A percentile compares a stretch with the other conserved stretches of the same genome.
Conservation (phyloP, 2,113 vertebrate genomes). For the Callospermophilus lateralis region DNA sequence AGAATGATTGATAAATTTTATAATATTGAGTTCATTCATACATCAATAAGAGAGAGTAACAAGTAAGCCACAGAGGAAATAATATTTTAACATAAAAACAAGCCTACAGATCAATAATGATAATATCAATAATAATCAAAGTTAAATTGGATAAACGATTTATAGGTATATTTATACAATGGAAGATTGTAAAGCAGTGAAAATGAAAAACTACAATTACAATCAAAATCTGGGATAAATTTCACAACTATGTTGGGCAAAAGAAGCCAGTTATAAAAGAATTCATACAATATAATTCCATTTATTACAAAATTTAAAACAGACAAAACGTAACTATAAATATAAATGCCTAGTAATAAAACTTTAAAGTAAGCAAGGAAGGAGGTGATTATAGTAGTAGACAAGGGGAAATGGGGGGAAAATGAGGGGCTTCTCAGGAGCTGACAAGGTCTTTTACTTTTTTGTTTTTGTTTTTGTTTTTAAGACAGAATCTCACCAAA, state of each 20-base stretch:
- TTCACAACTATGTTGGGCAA: neutral
- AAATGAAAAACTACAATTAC: neutral
- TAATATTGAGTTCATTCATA: neutral
- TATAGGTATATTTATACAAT: neutral
- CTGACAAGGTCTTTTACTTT: neutral
- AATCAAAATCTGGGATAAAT: constrained; percentile 5
- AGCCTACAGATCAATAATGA: neutral
- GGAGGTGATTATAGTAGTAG: neutral
- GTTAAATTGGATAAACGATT: neutral
- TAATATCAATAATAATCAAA: no score
- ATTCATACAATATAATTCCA: neutral
- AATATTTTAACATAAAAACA: constrained; percentile 26
- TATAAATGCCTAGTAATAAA: neutral
- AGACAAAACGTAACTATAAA: neutral
- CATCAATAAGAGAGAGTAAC: neutral
- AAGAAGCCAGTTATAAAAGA: neutral
- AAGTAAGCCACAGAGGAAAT: neutral
- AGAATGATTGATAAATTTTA: neutral
- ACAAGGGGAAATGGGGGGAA: neutral
- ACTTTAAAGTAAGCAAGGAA: neutral
- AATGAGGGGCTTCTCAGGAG: neutral
- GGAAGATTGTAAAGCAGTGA: neutral
- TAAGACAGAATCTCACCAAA: no score
- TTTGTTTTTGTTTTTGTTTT: no score
- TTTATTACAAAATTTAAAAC: constrained; percentile 45